Evolutionary conservation across 2,888 invertebrate genomes (phyloP).

Genomic region (Chaetoderma sp.): DNA sequence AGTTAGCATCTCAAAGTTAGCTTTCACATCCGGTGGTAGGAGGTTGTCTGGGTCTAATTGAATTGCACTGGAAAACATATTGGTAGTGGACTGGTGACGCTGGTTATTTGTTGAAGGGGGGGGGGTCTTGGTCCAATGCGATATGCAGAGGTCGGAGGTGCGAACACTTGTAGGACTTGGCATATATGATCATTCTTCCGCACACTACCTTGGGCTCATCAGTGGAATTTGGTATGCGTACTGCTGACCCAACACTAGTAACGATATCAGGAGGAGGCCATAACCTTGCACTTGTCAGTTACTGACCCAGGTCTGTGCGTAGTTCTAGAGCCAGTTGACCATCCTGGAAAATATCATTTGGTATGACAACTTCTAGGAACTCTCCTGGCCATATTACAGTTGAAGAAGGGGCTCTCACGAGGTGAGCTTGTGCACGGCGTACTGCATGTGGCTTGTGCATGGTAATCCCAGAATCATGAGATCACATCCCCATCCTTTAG

Average conservation of each 20-base stretch:
- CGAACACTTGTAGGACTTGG: constrained; percentile 20
- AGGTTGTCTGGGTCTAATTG: constrained; percentile 29
- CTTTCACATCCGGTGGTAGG: background rate
- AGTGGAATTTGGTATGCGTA: constrained; percentile 28
- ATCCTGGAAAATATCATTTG: too few species aligned
- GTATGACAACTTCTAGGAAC: constrained; percentile 25
- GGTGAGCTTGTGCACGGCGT: constrained; percentile 23
- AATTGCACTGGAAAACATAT: constrained; percentile 10
- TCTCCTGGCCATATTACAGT: constrained; percentile 32
- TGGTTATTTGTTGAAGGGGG: too few species aligned
- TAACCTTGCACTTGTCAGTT: background rate
- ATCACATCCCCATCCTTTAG: constrained; percentile 17
- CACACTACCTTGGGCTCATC: background rate
- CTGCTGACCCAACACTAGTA: constrained; percentile 20
- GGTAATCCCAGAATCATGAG: constrained; percentile 3
- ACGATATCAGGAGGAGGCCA: constrained; percentile 23
- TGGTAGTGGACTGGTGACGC: too few species aligned
- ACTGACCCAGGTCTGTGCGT: background rate
- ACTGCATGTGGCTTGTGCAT: too few species aligned
- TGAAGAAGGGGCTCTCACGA: constrained; percentile 16
- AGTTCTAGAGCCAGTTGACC: constrained; percentile 11
- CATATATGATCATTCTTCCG: constrained; percentile 30
- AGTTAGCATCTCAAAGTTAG: constrained; percentile 16
- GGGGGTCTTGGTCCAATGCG: too few species aligned
- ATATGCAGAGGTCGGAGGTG: background rate